Conservation (phyloP, 2,113 vertebrate species). For the Podocnemis expansa region DNA sequence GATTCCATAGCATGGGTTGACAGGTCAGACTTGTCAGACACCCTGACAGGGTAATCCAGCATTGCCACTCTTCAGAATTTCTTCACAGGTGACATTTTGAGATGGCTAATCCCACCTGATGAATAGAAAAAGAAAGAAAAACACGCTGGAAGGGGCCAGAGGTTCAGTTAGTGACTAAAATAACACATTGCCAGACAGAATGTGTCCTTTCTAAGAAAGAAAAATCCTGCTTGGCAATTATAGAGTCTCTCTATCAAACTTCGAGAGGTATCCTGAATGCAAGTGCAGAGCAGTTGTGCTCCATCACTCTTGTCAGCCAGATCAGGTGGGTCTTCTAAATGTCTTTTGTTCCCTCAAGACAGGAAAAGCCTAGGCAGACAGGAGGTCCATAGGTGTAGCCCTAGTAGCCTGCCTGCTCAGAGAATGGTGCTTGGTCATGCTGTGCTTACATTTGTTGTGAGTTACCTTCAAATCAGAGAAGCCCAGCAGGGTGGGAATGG, state of each 20-base stretch:
- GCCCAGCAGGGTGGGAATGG: not conserved
- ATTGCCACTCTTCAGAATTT: not conserved
- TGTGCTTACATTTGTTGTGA: not conserved
- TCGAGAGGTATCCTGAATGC: not conserved
- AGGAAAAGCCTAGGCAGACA: not conserved
- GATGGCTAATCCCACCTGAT: rapidly evolving
- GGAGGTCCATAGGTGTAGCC: not conserved
- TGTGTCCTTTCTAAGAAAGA: not conserved
- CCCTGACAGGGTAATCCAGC: not conserved
- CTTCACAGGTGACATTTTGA: not conserved
- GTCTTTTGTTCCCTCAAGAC: not conserved
- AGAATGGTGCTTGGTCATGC: not conserved
- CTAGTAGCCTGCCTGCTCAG: not conserved
- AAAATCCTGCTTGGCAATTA: not conserved
- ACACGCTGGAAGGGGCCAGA: too few relatives aligned
- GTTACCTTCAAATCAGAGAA: not conserved
- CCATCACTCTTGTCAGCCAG: not conserved
- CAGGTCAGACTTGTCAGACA: not conserved
- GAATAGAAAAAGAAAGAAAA: not conserved
- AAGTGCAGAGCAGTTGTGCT: not conserved
- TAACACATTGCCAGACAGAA: not conserved
- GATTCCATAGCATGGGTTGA: not conserved
- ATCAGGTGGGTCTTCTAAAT: not conserved
- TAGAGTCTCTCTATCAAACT: not conserved
- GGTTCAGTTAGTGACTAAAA: not conserved